Conservation (phyloP, 1,140 invertebrate genomes). For the Popillia japonica region DNA sequence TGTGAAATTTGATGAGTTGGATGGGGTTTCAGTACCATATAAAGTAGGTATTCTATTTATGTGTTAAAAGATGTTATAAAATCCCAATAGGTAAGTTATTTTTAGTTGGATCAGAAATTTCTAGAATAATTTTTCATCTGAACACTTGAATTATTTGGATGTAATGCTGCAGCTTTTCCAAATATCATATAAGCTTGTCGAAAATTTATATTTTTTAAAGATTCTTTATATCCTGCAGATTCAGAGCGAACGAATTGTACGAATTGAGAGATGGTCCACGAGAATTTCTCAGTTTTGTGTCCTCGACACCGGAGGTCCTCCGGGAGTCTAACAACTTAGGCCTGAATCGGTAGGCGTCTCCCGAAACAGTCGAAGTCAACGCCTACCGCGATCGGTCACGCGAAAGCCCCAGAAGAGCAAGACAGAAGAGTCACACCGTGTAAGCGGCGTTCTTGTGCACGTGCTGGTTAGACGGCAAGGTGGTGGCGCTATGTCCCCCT, state of each 20-base stretch:
- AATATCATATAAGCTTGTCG: no score
- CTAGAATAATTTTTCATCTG: no score
- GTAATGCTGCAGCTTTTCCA: no score
- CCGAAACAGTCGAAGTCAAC: slow-evolving; percentile 5
- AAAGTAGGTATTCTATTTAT: no score
- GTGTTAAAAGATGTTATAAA: no score
- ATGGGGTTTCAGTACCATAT: no score
- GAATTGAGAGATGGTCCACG: not conserved
- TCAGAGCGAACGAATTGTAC: not conserved
- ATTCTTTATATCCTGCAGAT: not conserved
- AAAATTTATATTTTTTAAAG: no score
- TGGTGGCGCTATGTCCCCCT: not conserved
- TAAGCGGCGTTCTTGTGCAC: slow-evolving; percentile 5
- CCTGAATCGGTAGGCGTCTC: slow-evolving; percentile 30
- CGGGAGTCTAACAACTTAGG: not conserved
- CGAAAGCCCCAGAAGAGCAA: slow-evolving; percentile 19
- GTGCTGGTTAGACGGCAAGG: not conserved
- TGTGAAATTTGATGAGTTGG: no score
- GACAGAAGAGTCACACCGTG: slow-evolving; percentile 24
- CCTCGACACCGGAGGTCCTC: slow-evolving; percentile 6
- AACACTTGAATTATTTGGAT: no score
- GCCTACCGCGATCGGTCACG: slow-evolving; percentile 30
- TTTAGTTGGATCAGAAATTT: no score
- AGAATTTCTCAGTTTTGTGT: not conserved
- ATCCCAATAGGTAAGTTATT: no score